phyloP scores from a whole-genome alignment of 2,797 vertebrate genomes.

The Macropus fuliginosus region DNA sequence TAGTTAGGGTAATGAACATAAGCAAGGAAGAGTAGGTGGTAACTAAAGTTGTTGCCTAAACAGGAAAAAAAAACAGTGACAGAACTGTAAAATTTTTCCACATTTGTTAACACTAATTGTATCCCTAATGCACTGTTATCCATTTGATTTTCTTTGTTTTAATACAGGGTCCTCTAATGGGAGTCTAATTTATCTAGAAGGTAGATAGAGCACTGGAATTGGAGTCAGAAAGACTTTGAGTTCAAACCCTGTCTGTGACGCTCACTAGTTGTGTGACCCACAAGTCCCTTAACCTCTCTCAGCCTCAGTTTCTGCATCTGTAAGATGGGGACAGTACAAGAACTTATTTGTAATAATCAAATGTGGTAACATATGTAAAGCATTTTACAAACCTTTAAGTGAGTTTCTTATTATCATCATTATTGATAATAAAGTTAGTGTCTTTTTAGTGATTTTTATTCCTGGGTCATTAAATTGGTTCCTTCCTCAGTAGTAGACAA shows the following conservation, averaged over 20 bases:
- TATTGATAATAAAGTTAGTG: neutral
- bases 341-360: neutral
- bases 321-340: neutral
- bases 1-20: neutral
- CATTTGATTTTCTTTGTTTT: conserved; percentile 27
- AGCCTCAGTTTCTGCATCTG: neutral
- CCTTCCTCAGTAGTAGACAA: neutral
- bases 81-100: conserved; percentile 17
- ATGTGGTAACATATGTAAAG: neutral
- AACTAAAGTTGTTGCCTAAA: neutral
- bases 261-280: neutral
- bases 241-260: neutral
- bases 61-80: neutral
- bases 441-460: neutral
- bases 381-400: neutral
- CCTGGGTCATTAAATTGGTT: neutral
- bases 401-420: neutral
- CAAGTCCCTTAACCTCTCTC: neutral
- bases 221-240: neutral
- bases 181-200: neutral
- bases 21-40: neutral
- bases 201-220: neutral
- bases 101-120: neutral
- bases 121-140: conserved; percentile 17
- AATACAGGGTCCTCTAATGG: neutral